Percentiles rank a stretch among this genome's conserved stretches.
Evolutionary conservation across 2,888 invertebrate genomes (phyloP).

Genomic region (Leptopilina myrica): DNA sequence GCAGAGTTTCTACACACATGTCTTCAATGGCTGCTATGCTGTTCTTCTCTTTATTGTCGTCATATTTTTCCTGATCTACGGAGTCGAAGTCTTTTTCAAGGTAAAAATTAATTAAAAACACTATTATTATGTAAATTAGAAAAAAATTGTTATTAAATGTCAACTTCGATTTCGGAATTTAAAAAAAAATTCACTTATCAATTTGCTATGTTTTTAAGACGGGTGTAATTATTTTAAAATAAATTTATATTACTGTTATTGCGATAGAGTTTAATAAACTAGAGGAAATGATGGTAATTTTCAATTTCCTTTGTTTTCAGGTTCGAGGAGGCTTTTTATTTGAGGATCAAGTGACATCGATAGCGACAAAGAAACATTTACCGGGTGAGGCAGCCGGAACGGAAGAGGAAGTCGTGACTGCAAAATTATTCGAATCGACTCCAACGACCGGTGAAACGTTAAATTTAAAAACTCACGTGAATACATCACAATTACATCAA

Average conservation of each 20-base stretch:
- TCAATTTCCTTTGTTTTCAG: conserved; percentile 72
- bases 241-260: not conserved
- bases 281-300: not conserved
- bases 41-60: conserved; percentile 93
- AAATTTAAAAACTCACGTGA: conserved; percentile 79
- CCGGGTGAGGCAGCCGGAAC: conserved; percentile 65
- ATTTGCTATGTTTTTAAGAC: too few species aligned
- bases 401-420: conserved; percentile 78
- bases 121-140: too few species aligned
- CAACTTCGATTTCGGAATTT: too few species aligned
- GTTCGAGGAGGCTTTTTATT: conserved; percentile 91
- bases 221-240: conserved; percentile 4
- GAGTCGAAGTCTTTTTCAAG: conserved; percentile 96
- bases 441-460: conserved; percentile 61
- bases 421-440: conserved; percentile 72
- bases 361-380: conserved; percentile 75
- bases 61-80: conserved; percentile 94
- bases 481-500: conserved; percentile 93
- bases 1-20: conserved; percentile 87
- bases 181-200: too few species aligned
- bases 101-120: conserved; percentile 73
- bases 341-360: conserved; percentile 83
- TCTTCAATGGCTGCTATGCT: conserved; percentile 95
- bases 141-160: too few species aligned
- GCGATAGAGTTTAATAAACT: too few species aligned